phyloP scores from a whole-genome alignment of 2,888 invertebrate genomes.

The Papilio elwesi region DNA sequence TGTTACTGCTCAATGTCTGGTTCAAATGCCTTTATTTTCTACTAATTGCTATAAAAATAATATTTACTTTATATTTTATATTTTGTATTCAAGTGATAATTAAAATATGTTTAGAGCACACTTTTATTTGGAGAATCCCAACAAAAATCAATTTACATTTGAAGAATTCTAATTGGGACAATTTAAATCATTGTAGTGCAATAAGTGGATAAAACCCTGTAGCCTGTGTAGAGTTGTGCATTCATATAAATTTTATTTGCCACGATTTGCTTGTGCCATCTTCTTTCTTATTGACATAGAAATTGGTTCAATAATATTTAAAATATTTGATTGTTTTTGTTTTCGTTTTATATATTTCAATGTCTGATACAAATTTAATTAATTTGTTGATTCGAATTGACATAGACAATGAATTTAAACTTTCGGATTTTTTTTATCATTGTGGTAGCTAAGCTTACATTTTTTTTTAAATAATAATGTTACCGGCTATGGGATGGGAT shows the following conservation, averaged over 20 bases:
- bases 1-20: conserved; percentile 27
- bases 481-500: too few species aligned
- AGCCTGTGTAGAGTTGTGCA: neutral
- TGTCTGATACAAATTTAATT: conserved; percentile 8
- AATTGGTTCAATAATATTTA: neutral
- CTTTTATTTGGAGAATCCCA: conserved; percentile 1
- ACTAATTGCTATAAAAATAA: conserved; percentile 17
- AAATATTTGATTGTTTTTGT: neutral
- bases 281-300: neutral
- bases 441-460: conserved; percentile 2
- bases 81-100: conserved; percentile 8
- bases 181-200: conserved; percentile 15
- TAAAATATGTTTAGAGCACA: conserved; percentile 12
- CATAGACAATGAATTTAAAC: conserved; percentile 7
- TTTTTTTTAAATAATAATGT: too few species aligned
- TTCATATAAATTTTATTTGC: neutral
- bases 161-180: neutral
- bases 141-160: neutral
- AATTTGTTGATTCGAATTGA: conserved; percentile 3
- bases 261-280: neutral
- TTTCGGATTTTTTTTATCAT: neutral
- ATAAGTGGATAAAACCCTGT: conserved; percentile 5
- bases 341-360: neutral
- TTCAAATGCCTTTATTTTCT: conserved; percentile 26
- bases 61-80: conserved; percentile 27